These are phyloP conservation scores for Drosophila cardini DNA, from an alignment of 1,140 invertebrate species.

Conservation along the genomic window DNA sequence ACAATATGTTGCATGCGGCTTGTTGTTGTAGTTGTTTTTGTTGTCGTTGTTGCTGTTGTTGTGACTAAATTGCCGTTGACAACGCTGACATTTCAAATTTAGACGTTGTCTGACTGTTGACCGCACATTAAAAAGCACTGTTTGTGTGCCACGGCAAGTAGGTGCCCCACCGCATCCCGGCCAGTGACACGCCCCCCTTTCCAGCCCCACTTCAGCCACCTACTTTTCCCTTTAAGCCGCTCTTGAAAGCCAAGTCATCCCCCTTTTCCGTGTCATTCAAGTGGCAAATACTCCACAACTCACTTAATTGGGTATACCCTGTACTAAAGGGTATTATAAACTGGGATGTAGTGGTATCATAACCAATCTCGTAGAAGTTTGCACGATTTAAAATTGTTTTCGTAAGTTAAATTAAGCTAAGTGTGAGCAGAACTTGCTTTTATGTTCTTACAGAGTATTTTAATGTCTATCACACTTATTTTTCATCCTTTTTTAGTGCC, in stretches of 20 bases:
- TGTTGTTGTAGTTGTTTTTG: conserved; percentile 23
- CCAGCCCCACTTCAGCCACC: not conserved
- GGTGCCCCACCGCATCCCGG: conserved; percentile 9
- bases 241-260: conserved; percentile 7
- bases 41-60: conserved; percentile 38
- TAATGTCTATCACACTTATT: not conserved
- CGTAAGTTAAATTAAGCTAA: too few relatives aligned
- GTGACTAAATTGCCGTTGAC: conserved; percentile 66
- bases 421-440: too few relatives aligned
- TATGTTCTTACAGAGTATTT: not conserved
- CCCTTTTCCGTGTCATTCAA: not conserved
- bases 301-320: conserved; percentile 10
- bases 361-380: too few relatives aligned
- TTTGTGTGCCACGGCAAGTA: conserved; percentile 71
- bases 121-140: conserved; percentile 70
- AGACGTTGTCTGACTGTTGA: conserved; percentile 66
- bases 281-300: conserved; percentile 33
- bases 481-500: not conserved
- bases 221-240: not conserved
- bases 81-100: conserved; percentile 81
- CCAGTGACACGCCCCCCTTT: not conserved
- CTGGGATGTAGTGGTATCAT: too few relatives aligned
- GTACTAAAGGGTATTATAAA: not conserved
- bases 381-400: too few relatives aligned
- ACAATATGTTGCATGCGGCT: conserved; percentile 41